Evolutionary conservation across 2,113 vertebrate species (phyloP).

Genomic region (Pelecanus crispus): DNA sequence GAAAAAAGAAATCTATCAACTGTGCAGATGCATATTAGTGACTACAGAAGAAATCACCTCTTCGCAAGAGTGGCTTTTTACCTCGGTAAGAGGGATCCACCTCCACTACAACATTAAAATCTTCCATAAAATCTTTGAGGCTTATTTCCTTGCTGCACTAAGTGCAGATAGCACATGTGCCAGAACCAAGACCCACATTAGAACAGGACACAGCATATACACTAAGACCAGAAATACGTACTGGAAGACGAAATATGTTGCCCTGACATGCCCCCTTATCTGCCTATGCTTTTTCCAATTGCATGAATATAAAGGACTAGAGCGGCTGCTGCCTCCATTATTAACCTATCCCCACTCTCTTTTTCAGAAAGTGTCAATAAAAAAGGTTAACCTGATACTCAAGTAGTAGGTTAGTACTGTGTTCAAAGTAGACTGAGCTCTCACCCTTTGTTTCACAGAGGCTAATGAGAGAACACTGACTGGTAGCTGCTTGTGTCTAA

Average conservation of each 20-base stretch:
- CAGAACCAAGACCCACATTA: not conserved
- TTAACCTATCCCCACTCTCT: not conserved
- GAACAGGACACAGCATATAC: not conserved
- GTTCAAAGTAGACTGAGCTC: not conserved
- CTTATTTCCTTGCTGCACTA: not conserved
- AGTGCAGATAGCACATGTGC: not conserved
- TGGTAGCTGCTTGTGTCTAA: not conserved
- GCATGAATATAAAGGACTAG: not conserved
- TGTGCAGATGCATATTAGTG: not conserved
- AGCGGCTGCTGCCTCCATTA: not conserved
- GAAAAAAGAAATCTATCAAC: not conserved
- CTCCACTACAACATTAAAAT: not conserved
- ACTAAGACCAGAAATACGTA: not conserved
- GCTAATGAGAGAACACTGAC: not conserved
- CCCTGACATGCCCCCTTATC: not conserved
- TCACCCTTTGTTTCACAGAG: not conserved
- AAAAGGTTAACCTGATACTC: not conserved
- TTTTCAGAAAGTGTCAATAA: not conserved
- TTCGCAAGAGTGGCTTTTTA: not conserved
- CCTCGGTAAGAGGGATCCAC: not conserved
- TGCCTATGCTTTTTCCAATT: not conserved
- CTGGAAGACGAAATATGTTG: not conserved
- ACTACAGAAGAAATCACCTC: not conserved
- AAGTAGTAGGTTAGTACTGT: not conserved
- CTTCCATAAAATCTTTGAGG: not conserved